A percentile compares a stretch with the other conserved stretches of the same genome.
phyloP scores from a whole-genome alignment of 2,113 vertebrate genomes.

The Calidris pugnax region DNA sequence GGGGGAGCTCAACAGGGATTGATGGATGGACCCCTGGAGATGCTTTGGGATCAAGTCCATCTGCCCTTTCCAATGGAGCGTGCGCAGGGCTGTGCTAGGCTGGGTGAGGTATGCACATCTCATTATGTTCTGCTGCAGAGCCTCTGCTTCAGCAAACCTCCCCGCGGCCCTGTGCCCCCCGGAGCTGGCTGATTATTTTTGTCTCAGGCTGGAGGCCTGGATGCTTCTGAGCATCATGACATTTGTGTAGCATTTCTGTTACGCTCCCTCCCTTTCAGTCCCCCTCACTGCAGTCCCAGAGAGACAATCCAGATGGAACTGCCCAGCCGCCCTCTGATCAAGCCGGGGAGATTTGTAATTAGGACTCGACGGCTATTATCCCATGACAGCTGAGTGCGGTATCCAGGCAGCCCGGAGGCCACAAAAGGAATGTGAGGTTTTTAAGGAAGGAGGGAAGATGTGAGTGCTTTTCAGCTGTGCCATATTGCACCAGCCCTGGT shows the following conservation, averaged over 20 bases:
- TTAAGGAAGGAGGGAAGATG: background rate
- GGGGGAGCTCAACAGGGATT: background rate
- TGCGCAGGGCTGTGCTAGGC: background rate
- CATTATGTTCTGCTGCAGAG: background rate
- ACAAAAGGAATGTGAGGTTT: background rate
- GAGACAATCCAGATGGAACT: conserved; percentile 23
- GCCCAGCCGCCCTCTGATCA: background rate
- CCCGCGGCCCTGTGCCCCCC: background rate
- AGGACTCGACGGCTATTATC: background rate
- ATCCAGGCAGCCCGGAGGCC: conserved; percentile 29
- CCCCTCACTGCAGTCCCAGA: background rate
- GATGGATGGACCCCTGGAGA: conserved; percentile 8
- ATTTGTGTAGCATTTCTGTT: background rate
- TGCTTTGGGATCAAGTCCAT: background rate
- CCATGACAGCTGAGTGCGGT: conserved; percentile 6
- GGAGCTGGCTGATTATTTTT: conserved; percentile 10
- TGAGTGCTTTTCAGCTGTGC: background rate
- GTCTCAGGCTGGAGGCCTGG: background rate
- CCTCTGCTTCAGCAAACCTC: background rate
- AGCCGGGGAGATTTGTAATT: background rate
- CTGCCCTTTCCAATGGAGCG: background rate
- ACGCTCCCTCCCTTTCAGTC: background rate
- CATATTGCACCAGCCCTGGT: background rate
- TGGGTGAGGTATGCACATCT: background rate
- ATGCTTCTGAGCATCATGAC: background rate